Evolutionary conservation across 2,888 invertebrate genomes (phyloP), one percentile per base, ranked within the genome.

Genomic region (Anthrax anthrax): DNA sequence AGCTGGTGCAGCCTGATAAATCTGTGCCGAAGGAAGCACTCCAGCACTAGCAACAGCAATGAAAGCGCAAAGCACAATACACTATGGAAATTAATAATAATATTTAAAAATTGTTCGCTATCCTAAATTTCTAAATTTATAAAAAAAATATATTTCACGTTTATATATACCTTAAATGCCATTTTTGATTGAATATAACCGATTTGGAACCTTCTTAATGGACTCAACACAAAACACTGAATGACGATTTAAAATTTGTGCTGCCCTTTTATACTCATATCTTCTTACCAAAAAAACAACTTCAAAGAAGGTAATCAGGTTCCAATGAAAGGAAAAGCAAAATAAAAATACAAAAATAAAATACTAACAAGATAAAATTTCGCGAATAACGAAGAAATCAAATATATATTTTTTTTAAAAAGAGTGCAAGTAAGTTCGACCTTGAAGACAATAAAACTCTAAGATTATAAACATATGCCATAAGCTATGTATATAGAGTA

Each of bases 211-310:
- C 12, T 23, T 45, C 62, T 61, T 58, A 56, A 56, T 56, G 54
- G 56, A 61, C 66, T 62, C 65, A 63, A 63, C 64, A 63, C 64
- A 61, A 63, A 65, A 66, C 65, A 66, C 64, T 65, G 66, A 65
- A 65, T 64, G 63, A 54, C 48, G 51, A 19, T 14, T 12, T 32
- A 12, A 3, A 32, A 12, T 12, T 32, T 12, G 1, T 32, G 12
- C 12, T 32, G 29, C 29, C 29, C 29, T 32, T 32, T 12, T 4
- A 23, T 23, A 23, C 23, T 23, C 4, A 23, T 8, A 23, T 8
- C 9, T 12, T 12, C 29, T 32, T 32, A 12, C 13, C 29, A 12
- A 32, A 32, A 32, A 32, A 32, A 32, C 23, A 23, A 8, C 23
- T 23, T 23, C 23, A 23, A 4, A 12, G 9, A 32, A 32, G 29